Evolutionary conservation across 2,797 vertebrate species (phyloP), one percentile per base, ranked within the genome.

Genomic region (Mormyrops boulengeri): DNA sequence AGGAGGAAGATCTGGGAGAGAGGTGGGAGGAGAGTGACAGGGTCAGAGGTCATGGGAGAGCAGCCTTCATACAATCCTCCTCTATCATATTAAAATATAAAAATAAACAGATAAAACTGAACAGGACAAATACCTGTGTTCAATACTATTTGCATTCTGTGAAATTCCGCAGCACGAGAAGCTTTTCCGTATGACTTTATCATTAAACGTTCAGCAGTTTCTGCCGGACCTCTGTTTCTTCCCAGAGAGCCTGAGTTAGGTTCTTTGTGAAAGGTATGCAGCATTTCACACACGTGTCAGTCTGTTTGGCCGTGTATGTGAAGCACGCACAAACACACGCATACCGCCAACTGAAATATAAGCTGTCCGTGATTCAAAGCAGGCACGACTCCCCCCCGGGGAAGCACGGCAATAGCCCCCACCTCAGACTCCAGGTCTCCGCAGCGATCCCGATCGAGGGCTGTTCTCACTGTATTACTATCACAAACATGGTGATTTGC

Each of bases 1-100:
- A 97, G 93, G 92, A 99, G 96, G 57, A 98, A 99, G 86, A 98
- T 92, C 98, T 99, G 91, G 0, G 4, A 26, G 12, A 88, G n/a
- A 44, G n/a, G 66, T 49, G 84, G 84, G 89, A 88, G 82, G 38
- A 57, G 69, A 53, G 1, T 2, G 69, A 0, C n/a, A 5, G 49
- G 0, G n/a, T 62, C n/a, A 66, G 9, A 52, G 3, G 2, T 30
- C 49, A 85, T 1, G 66, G 55, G 6, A 47, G 5, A 55, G 66
- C 87, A 77, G 34, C 2, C 34, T 41, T 77, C 17, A 41, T 2
- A 2, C 0, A 19, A 14, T 2, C 38, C 17, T 44, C 34, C 34
- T 41, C 38, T 44, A 9, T 80, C 73, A 80, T 80, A 44, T 44
- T n/a, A n/a, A 44, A 80, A 66, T 30, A 26, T 12, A 69, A 69